phyloP scores from a whole-genome alignment of 2,113 vertebrate genomes.

The Lamprotornis superbus region DNA sequence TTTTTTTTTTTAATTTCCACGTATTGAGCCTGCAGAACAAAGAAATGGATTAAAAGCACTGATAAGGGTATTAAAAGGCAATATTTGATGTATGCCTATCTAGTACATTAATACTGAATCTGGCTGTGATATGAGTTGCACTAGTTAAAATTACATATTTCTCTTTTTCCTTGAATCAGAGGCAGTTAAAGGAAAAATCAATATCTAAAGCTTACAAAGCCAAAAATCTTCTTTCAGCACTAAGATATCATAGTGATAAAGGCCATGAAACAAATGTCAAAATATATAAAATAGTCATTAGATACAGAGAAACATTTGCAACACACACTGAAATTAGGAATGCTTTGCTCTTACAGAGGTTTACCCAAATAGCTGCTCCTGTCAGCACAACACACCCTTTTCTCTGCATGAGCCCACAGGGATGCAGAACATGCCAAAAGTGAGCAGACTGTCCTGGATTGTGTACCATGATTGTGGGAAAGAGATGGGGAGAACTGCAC shows the following conservation, averaged over 20 bases:
- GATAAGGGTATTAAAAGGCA: slow-evolving; percentile 69
- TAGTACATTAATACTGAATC: slow-evolving; percentile 51
- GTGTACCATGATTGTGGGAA: background rate
- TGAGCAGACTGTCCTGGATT: rapidly evolving
- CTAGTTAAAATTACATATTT: slow-evolving; percentile 43
- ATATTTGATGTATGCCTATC: slow-evolving; percentile 57
- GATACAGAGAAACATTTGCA: background rate
- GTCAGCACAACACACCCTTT: background rate
- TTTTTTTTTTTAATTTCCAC: background rate
- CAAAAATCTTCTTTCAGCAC: slow-evolving; percentile 19
- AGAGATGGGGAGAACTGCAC: background rate
- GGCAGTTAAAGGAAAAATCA: slow-evolving; percentile 49
- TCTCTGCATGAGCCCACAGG: background rate
- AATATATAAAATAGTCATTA: slow-evolving; percentile 21
- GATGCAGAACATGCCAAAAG: too few relatives aligned
- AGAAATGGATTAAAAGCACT: slow-evolving; percentile 60
- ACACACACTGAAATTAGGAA: background rate
- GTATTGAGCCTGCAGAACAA: slow-evolving; percentile 52
- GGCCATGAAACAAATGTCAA: slow-evolving; percentile 13
- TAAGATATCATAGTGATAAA: background rate
- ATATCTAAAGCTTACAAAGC: slow-evolving; percentile 32
- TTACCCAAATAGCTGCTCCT: background rate
- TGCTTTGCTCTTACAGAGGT: background rate
- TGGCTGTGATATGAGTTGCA: slow-evolving; percentile 20
- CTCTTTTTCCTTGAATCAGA: slow-evolving; percentile 33